Evolutionary conservation across 2,888 invertebrate species (phyloP), one percentile per base, ranked within the genome.

Genomic region (Willowsia nigromaculata): DNA sequence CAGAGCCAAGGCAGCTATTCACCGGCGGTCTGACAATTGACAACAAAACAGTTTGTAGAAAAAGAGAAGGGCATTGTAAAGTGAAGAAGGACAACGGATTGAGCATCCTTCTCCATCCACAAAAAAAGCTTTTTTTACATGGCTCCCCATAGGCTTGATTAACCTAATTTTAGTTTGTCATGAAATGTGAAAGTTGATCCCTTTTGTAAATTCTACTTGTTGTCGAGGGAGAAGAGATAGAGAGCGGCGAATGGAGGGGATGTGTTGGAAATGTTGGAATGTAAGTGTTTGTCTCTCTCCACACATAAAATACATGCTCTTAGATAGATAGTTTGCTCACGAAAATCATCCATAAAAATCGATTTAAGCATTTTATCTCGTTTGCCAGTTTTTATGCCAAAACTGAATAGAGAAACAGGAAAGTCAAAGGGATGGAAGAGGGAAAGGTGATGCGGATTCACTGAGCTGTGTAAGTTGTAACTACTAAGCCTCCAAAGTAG

Each of bases 91-190:
- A 59, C 27, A 13, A 27, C 59, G 27, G 27, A 59, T n/a, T 15
- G 65, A 65, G 13, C 65, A 33, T 65, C 33, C 33, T 65, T 65
- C 9, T 15, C 6, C 50, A n/a, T 15, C 6, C n/a, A 11, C 50
- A 50, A n/a, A 33, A 83, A 68, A 65, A 11, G 68, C 68, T 18
- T 65, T n/a, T n/a, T 65, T 65, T 84, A 56, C 68, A 83, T 68
- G 25, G n/a, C 78, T 86, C 85, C 86, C 62, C 25, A 27, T 68
- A 65, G 87, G 68, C 62, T 87, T 87, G 80, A 87, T 87, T 87
- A 87, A 87, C 81, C 87, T 81, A 87, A 87, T 87, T 87, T 81
- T 18, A 68, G 71, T 81, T 87, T 87, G 81, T 87, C 87, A 87
- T 81, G 87, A 80, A 80, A 86, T 86, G 86, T 71, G 71, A 87